phyloP scores from a whole-genome alignment of 2,113 vertebrate species.

The Monarcha castaneiventris region DNA sequence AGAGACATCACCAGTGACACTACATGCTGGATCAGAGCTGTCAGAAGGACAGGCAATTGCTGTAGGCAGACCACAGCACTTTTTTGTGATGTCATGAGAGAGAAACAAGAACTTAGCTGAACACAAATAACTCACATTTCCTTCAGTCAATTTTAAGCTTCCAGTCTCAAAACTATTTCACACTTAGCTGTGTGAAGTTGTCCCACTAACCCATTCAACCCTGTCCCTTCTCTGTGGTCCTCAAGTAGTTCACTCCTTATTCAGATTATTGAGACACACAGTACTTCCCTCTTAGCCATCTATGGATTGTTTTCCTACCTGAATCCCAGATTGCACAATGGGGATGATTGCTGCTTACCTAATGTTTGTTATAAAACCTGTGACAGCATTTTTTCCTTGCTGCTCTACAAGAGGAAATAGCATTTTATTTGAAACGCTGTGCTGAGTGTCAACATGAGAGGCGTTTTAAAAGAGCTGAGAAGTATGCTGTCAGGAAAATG shows the following conservation, averaged over 20 bases:
- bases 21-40: neutral
- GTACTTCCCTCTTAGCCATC: neutral
- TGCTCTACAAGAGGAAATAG: conserved; percentile 43
- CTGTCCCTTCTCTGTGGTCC: neutral
- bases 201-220: neutral
- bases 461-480: conserved; percentile 56
- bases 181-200: neutral
- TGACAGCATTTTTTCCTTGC: conserved; percentile 55
- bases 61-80: neutral
- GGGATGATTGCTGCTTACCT: conserved; percentile 13
- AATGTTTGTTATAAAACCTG: conserved; percentile 56
- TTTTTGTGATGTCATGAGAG: neutral
- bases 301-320: conserved; percentile 11
- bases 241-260: neutral
- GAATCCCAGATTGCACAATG: neutral
- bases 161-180: neutral
- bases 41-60: neutral
- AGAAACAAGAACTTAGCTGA: neutral
- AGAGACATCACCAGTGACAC: neutral
- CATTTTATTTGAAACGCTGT: conserved; percentile 46
- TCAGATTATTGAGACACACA: neutral
- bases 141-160: neutral
- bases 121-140: neutral
- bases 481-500: conserved; percentile 46
- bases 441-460: conserved; percentile 52